Base-by-base conservation (phyloP, 2,888 invertebrate genomes). In the Stratiomys singularior region DNA sequence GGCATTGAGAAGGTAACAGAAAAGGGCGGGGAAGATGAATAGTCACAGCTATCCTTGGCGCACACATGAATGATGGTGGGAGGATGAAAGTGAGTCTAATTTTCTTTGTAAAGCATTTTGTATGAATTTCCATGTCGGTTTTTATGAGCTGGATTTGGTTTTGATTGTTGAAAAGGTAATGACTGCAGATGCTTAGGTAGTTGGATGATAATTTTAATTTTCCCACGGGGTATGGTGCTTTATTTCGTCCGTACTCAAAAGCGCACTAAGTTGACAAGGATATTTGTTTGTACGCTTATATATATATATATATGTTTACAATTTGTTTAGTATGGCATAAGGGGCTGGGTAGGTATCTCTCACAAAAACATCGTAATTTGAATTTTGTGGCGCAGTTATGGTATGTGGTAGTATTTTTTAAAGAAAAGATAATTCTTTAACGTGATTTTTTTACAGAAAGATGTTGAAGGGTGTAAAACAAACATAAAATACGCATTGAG, bases 11-110 rank as follows among this genome's bases (percentile, higher is more conserved):
- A 52, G 52, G 15, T 15, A 52, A 52, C 52, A 64, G 28, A 25
- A 64, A 28, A 27, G 64, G 28, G 27, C 64, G 64, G 7, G 3
- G 37, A 9, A 37, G 5, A 37, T 37, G 37, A 37, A 37, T 37
- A 37, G 9, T 28, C 64, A 25, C 28, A 64, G 60, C 60, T 15
- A 60, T 60, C 37, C 37, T 37, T 52, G 7, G 52, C 2, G 52
- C 52, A 52, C 52, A 52, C 15, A 52, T 52, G 52, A 52, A 52
- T 18, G 21, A 11, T 1, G 11, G 13, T 21, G 25, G 25, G 13
- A 25, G 64, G 64, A 28, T 64, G 28, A 64, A 64, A 28, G 64
- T 28, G 28, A 64, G 28, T 64, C 28, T 64, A 9, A 64, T 28
- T 28, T 64, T 21, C 7, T 11, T 15, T 52, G 7, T 3, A 13